phyloP scores from a whole-genome alignment of 2,797 vertebrate species.

The Perodicticus potto region DNA sequence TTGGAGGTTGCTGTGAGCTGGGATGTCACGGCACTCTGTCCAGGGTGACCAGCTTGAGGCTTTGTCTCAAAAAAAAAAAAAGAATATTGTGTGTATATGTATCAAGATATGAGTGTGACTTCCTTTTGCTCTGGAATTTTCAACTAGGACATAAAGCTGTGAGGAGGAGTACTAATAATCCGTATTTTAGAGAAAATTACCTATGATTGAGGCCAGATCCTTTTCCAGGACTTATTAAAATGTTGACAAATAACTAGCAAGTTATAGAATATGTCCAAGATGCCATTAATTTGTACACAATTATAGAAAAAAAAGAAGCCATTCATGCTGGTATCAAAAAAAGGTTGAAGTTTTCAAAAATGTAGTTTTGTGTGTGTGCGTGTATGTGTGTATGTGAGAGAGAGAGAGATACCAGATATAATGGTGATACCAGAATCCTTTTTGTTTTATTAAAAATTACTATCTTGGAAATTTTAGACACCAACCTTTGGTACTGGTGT shows the following conservation, averaged over 20 bases:
- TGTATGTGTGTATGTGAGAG: background rate
- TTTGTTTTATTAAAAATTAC: background rate
- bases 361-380: background rate
- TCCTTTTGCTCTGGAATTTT: constrained; percentile 19
- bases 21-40: too few species aligned
- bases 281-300: constrained; percentile 10
- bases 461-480: constrained; percentile 83
- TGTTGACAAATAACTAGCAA: constrained; percentile 1
- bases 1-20: too few species aligned
- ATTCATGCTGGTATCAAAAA: constrained; percentile 46
- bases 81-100: constrained; percentile 4
- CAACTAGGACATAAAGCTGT: background rate
- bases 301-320: constrained; percentile 14
- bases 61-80: too few species aligned
- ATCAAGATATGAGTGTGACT: background rate
- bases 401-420: background rate
- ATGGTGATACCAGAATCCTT: background rate
- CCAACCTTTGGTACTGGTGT: constrained; percentile 86
- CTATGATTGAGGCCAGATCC: constrained; percentile 3
- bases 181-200: constrained; percentile 31
- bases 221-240: constrained; percentile 46
- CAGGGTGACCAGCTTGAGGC: too few species aligned
- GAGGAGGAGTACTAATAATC: background rate
- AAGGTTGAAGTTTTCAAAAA: constrained; percentile 39
- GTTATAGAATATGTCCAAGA: constrained; percentile 12